Conservation (phyloP, 2,888 invertebrate genomes). For the Agriotes lineatus region DNA sequence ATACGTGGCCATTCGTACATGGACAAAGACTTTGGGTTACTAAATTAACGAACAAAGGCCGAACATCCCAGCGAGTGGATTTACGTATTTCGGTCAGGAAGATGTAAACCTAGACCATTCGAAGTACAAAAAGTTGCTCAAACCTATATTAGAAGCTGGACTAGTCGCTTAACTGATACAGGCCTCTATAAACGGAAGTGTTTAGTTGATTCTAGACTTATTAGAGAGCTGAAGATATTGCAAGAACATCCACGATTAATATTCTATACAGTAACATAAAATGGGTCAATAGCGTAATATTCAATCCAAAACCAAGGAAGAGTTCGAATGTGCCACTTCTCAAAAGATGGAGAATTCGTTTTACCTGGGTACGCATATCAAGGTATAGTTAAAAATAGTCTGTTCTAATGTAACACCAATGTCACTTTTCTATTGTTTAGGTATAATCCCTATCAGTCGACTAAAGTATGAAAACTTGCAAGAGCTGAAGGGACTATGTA, state of each 20-base stretch:
- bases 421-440: no score
- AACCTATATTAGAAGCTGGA: background rate
- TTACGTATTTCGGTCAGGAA: conserved; percentile 40
- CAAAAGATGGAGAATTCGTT: background rate
- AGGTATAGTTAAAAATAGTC: background rate
- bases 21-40: conserved; percentile 48
- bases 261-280: background rate
- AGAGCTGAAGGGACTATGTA: no score
- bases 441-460: no score
- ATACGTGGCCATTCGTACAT: conserved; percentile 51
- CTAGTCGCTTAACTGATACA: background rate
- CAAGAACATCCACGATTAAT: background rate
- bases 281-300: background rate
- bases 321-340: background rate
- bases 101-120: conserved; percentile 43
- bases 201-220: no score
- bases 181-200: background rate
- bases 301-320: background rate
- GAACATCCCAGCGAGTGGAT: conserved; percentile 49
- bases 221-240: background rate
- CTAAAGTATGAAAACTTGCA: no score
- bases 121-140: conserved; percentile 22
- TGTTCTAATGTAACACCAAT: no score
- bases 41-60: conserved; percentile 44
- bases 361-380: background rate